Evolutionary conservation across 2,888 invertebrate species (phyloP).

Genomic region (Dasypolia templi): DNA sequence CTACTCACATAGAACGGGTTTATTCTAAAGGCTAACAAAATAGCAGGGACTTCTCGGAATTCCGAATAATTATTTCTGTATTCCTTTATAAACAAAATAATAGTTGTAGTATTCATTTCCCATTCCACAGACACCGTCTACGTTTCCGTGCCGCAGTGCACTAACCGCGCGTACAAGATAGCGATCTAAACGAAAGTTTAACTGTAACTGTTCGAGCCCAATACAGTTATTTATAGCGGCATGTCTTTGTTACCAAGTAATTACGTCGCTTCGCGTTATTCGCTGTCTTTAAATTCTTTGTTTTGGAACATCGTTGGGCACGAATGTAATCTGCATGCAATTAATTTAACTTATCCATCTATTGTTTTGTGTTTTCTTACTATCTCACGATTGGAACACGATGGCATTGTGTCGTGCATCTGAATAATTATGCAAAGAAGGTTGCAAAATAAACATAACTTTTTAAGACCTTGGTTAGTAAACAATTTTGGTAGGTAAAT

Average conservation of each 20-base stretch:
- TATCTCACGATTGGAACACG: slow-evolving; percentile 45
- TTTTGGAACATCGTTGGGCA: slow-evolving; percentile 44
- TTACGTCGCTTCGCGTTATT: slow-evolving; percentile 58
- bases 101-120: not conserved
- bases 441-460: slow-evolving; percentile 5
- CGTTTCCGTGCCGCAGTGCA: slow-evolving; percentile 59
- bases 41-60: no score
- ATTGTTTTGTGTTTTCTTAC: slow-evolving; percentile 44
- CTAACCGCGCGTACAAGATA: slow-evolving; percentile 54
- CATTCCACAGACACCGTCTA: not conserved
- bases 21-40: not conserved
- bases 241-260: slow-evolving; percentile 62
- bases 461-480: not conserved
- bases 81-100: slow-evolving; percentile 4
- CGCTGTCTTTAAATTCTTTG: slow-evolving; percentile 37
- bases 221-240: slow-evolving; percentile 54
- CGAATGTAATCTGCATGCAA: slow-evolving; percentile 63
- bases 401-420: slow-evolving; percentile 36
- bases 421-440: slow-evolving; percentile 12
- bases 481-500: not conserved
- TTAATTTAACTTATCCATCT: slow-evolving; percentile 48
- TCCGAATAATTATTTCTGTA: not conserved
- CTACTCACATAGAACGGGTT: not conserved
- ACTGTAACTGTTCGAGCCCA: slow-evolving; percentile 52
- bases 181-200: slow-evolving; percentile 66